A percentile compares a stretch with the other conserved stretches of the same genome.
These are phyloP conservation scores for Elaeidobius kamerunicus DNA, from an alignment of 2,888 invertebrate genomes.

Conservation along the genomic window DNA sequence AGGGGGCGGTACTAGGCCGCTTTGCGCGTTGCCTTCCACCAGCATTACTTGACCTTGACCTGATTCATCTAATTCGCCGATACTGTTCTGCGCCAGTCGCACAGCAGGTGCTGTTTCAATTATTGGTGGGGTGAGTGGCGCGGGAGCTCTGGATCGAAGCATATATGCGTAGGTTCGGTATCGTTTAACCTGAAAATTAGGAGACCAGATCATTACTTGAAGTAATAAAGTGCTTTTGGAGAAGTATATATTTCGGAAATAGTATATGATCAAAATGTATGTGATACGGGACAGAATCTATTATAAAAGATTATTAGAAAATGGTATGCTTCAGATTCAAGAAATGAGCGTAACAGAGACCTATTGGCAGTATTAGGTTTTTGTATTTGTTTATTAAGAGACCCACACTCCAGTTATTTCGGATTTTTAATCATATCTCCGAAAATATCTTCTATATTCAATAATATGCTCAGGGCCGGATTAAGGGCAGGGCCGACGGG, in stretches of 20 bases:
- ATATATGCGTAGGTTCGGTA: constrained; percentile 80
- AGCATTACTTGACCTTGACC: constrained; percentile 31
- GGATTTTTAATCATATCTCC: no score
- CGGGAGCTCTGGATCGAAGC: constrained; percentile 65
- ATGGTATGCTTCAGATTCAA: no score
- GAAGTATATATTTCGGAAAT: background rate
- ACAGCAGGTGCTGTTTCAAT: constrained; percentile 54
- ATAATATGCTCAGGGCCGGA: no score
- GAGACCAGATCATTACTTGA: background rate
- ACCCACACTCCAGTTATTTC: no score
- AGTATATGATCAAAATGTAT: no score
- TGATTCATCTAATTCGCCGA: constrained; percentile 56
- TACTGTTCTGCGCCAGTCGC: constrained; percentile 56
- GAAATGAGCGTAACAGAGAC: no score
- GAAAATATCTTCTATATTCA: no score
- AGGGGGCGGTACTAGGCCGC: constrained; percentile 56
- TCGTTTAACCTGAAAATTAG: constrained; percentile 65
- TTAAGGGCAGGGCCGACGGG: no score
- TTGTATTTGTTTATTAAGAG: no score
- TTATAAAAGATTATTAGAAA: no score
- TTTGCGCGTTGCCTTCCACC: constrained; percentile 34
- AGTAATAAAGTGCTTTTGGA: background rate
- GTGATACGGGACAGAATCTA: no score
- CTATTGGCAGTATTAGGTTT: no score
- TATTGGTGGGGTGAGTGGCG: constrained; percentile 40